Conservation (phyloP, 1,140 invertebrate genomes). For the Xylocopa sonorina region DNA sequence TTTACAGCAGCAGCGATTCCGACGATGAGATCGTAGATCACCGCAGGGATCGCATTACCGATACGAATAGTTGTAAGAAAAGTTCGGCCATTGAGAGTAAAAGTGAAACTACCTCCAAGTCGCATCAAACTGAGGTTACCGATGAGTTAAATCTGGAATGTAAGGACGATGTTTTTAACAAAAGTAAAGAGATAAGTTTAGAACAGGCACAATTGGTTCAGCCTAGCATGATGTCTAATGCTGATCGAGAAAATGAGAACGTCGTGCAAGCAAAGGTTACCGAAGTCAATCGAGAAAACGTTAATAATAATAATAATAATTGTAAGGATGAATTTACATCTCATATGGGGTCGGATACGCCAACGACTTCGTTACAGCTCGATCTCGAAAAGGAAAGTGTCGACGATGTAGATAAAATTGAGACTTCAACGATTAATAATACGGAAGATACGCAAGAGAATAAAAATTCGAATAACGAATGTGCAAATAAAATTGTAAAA, state of each 20-base stretch:
- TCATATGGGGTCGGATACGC: not conserved
- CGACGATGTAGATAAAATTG: not conserved
- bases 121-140: not conserved
- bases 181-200: not conserved
- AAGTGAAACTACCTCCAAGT: not conserved
- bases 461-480: not conserved
- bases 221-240: not conserved
- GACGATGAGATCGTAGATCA: conserved; percentile 35
- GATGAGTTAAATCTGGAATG: not conserved
- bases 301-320: not conserved
- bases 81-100: not conserved
- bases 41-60: not conserved
- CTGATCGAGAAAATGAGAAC: not conserved
- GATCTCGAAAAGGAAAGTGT: not conserved
- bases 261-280: no score
- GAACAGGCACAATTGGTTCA: not conserved
- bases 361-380: not conserved
- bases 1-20: conserved; percentile 39
- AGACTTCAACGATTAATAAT: not conserved
- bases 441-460: not conserved
- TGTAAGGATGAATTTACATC: not conserved
- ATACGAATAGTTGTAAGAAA: not conserved
- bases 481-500: not conserved
- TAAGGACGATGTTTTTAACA: not conserved
- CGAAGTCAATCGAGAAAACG: not conserved